Evolutionary conservation across 2,797 vertebrate species (phyloP).

Genomic region (Scomberomorus guttatus): DNA sequence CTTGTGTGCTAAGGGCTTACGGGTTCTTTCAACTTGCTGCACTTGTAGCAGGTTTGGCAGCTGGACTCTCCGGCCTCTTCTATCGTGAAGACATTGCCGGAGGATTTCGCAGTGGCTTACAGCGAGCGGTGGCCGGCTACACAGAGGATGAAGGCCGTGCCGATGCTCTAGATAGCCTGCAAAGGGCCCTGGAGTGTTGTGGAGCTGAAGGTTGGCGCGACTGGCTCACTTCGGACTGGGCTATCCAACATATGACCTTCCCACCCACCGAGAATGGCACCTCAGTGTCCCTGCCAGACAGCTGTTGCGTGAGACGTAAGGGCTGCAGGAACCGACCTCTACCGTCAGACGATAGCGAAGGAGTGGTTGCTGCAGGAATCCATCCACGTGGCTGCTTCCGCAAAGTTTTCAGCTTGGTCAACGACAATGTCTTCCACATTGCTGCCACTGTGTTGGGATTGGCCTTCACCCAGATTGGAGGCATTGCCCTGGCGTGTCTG

Average conservation of each 20-base stretch:
- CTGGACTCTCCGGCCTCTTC: conserved; percentile 89
- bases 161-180: conserved; percentile 89
- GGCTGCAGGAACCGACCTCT: conserved; percentile 87
- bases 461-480: conserved; percentile 87
- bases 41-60: conserved; percentile 85
- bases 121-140: conserved; percentile 86
- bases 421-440: conserved; percentile 89
- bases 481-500: conserved; percentile 88
- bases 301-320: conserved; percentile 88
- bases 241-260: conserved; percentile 77
- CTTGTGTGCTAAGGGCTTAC: conserved; percentile 88
- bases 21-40: conserved; percentile 87
- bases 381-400: conserved; percentile 89
- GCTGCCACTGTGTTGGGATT: conserved; percentile 89
- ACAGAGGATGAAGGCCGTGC: conserved; percentile 88
- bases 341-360: conserved; percentile 62
- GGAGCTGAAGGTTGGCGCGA: conserved; percentile 91
- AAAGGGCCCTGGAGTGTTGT: conserved; percentile 89
- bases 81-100: conserved; percentile 89
- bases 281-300: conserved; percentile 88
- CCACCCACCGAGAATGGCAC: conserved; percentile 75
- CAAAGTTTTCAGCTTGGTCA: conserved; percentile 89
- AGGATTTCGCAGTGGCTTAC: conserved; percentile 90
- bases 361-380: conserved; percentile 74
- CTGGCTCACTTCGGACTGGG: conserved; percentile 91